These are phyloP conservation scores for Anguilla obscura DNA, from an alignment of 2,797 vertebrate genomes.

Conservation along the genomic window DNA sequence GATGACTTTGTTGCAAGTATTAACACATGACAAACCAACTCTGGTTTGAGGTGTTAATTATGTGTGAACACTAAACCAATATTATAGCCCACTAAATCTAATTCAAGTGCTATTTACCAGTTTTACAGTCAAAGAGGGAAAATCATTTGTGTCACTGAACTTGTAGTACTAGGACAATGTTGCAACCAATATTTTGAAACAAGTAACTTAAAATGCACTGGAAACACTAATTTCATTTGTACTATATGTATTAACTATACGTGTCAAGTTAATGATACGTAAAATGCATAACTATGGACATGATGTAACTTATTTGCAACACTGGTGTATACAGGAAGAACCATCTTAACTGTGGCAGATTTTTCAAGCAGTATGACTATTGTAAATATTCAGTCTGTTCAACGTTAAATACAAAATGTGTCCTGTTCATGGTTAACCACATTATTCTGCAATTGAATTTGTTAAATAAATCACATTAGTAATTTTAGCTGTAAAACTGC, in stretches of 20 bases:
- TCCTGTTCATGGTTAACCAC: not conserved
- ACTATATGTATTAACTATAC: not conserved
- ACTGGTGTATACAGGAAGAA: not conserved
- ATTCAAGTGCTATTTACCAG: not conserved
- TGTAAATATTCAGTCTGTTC: not conserved
- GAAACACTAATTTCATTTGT: not conserved
- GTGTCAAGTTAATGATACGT: no score
- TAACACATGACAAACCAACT: not conserved
- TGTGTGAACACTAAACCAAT: conserved; percentile 9
- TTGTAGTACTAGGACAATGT: not conserved
- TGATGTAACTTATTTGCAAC: not conserved
- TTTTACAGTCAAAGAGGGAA: not conserved
- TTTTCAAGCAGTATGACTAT: not conserved
- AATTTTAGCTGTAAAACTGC: not conserved
- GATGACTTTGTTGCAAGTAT: not conserved
- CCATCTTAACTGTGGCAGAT: not conserved
- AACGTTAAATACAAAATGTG: not conserved
- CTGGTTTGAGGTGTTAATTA: not conserved
- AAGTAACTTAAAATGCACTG: not conserved
- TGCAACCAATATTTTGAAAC: not conserved
- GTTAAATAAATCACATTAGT: not conserved
- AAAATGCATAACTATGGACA: not conserved
- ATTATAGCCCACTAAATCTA: not conserved
- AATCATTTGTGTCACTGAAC: not conserved
- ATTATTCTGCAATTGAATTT: not conserved